phyloP scores from a whole-genome alignment of 1,140 invertebrate species.

The Meteorus sp. region DNA sequence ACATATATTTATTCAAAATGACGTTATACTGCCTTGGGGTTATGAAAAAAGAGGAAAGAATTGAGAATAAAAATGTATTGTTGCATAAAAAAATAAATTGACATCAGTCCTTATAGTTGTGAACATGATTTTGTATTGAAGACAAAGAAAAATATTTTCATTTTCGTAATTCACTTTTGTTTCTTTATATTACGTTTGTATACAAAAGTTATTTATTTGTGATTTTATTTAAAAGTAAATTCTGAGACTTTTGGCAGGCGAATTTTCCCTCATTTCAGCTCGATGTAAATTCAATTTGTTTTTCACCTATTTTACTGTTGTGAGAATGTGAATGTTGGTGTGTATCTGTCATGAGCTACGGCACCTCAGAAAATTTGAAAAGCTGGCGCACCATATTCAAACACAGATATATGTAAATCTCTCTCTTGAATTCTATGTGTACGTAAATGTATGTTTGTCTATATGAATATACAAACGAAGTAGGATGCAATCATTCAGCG shows the following conservation, averaged over 20 bases:
- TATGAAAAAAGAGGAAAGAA: too few species aligned
- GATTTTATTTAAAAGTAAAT: conserved; percentile 5
- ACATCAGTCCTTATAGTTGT: too few species aligned
- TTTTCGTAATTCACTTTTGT: background rate
- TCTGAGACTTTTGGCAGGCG: conserved; percentile 9
- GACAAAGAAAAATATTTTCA: background rate
- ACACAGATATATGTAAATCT: background rate
- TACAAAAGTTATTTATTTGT: too few species aligned
- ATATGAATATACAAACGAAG: background rate
- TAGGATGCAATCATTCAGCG: conserved; percentile 11
- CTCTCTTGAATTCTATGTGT: background rate
- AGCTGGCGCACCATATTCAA: too few species aligned
- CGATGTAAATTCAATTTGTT: conserved; percentile 12
- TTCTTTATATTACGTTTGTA: background rate
- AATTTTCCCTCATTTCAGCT: conserved; percentile 4
- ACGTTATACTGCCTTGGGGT: too few species aligned
- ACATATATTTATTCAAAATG: too few species aligned
- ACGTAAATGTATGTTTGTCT: background rate
- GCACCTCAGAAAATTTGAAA: conserved; percentile 10
- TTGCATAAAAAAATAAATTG: background rate
- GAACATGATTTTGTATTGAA: background rate
- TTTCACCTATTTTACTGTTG: background rate
- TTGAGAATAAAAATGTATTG: too few species aligned
- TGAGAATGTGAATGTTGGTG: too few species aligned
- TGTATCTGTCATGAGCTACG: too few species aligned